Percentiles rank a stretch among this genome's conserved stretches.
Conservation (phyloP, 2,888 invertebrate species). For the Branchellion lobata region DNA sequence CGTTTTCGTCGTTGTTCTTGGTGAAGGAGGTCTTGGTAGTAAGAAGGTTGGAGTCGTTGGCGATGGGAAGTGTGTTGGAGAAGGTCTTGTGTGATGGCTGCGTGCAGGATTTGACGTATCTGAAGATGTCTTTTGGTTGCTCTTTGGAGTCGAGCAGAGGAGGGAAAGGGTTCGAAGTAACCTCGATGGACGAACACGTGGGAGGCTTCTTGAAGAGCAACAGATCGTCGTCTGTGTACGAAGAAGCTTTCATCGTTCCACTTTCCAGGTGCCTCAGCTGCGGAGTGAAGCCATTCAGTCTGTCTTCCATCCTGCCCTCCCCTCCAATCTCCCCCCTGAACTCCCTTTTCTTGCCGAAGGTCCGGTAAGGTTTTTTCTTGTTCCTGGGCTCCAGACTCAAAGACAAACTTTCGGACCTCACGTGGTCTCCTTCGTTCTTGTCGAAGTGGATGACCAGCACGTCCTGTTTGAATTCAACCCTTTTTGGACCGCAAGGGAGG, state of each 20-base stretch:
- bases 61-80: background rate
- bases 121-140: background rate
- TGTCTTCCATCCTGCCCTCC: slow-evolving; percentile 26
- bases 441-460: slow-evolving; percentile 46
- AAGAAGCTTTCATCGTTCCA: background rate
- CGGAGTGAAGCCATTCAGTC: slow-evolving; percentile 2
- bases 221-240: slow-evolving; percentile 6
- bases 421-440: slow-evolving; percentile 42
- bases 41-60: background rate
- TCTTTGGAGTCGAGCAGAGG: background rate
- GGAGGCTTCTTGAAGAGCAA: background rate
- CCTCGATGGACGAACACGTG: background rate
- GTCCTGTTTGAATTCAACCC: slow-evolving; percentile 44
- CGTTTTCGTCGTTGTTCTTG: background rate
- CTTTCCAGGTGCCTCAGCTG: background rate
- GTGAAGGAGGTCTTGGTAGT: background rate
- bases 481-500: slow-evolving; percentile 23
- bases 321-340: background rate
- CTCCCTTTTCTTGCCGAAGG: background rate
- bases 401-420: slow-evolving; percentile 42
- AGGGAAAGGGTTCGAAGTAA: background rate
- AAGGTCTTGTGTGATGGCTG: background rate
- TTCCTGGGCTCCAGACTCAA: slow-evolving; percentile 43
- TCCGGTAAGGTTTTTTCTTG: slow-evolving; percentile 27
- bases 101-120: background rate